Percentiles rank a stretch among this genome's conserved stretches.
Conservation (phyloP, 2,113 vertebrate species). For the Pachycephala philippinensis region DNA sequence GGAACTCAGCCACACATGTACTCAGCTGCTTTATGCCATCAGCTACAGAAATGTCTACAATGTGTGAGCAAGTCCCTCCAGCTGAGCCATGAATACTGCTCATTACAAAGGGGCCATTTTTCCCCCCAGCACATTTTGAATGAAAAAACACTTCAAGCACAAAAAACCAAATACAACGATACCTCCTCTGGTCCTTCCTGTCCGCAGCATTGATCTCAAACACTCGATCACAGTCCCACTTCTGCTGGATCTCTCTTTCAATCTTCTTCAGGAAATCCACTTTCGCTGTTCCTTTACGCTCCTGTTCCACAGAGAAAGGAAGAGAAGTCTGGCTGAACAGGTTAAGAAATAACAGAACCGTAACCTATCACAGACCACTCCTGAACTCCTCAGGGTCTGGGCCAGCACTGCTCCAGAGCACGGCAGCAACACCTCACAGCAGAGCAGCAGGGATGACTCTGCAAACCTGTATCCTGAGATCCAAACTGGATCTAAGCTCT, state of each 20-base stretch:
- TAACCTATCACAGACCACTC: rapidly evolving
- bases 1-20: not conserved
- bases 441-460: rapidly evolving
- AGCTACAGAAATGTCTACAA: not conserved
- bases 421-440: not conserved
- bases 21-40: not conserved
- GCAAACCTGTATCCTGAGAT: rapidly evolving
- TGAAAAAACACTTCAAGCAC: not conserved
- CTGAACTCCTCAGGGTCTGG: rapidly evolving
- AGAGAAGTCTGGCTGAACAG: not conserved
- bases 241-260: conserved; percentile 87
- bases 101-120: too few species aligned
- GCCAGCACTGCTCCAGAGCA: rapidly evolving
- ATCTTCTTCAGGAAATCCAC: conserved; percentile 94
- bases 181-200: conserved; percentile 58
- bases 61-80: not conserved
- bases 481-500: rapidly evolving
- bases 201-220: conserved; percentile 82
- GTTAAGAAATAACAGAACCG: too few species aligned
- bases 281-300: conserved; percentile 93
- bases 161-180: rapidly evolving
- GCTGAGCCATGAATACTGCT: not conserved
- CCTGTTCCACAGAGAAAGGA: conserved; percentile 62
- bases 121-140: not conserved
- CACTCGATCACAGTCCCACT: conserved; percentile 84